Conservation (phyloP, 2,797 vertebrate species). For the Liasis olivaceus region DNA sequence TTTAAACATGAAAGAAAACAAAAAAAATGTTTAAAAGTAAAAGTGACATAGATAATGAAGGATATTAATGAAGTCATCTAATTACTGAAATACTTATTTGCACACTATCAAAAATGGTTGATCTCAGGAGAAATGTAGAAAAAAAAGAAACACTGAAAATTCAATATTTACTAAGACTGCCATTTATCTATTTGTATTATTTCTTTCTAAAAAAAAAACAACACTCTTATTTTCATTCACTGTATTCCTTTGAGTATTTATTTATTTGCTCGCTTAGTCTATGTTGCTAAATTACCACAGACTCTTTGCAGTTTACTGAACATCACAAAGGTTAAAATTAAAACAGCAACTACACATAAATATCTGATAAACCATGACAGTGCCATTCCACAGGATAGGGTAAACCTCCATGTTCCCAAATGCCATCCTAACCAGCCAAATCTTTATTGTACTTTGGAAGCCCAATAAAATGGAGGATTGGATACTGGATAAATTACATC, state of each 20-base stretch:
- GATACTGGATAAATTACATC: not conserved
- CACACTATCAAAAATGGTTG: not conserved
- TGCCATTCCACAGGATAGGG: not conserved
- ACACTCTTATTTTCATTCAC: not conserved
- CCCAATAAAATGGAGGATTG: not conserved
- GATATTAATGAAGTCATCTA: not conserved
- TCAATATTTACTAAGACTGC: not conserved
- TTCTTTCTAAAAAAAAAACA: not conserved
- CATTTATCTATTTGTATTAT: not conserved
- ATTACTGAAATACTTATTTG: not conserved
- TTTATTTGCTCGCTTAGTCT: not conserved
- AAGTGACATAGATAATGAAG: not conserved
- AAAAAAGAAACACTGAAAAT: not conserved
- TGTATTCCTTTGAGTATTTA: not conserved
- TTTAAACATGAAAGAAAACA: not conserved
- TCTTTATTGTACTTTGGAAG: not conserved
- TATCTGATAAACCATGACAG: not conserved
- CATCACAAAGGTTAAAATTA: not conserved
- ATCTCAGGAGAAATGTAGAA: not conserved
- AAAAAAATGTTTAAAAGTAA: not conserved
- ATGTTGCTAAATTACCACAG: not conserved
- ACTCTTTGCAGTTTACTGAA: not conserved
- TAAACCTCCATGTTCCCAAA: not conserved
- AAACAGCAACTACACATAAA: not conserved
- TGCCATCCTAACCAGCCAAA: not conserved